Conservation (phyloP, 2,888 invertebrate species). For the Platycheirus albimanus region DNA sequence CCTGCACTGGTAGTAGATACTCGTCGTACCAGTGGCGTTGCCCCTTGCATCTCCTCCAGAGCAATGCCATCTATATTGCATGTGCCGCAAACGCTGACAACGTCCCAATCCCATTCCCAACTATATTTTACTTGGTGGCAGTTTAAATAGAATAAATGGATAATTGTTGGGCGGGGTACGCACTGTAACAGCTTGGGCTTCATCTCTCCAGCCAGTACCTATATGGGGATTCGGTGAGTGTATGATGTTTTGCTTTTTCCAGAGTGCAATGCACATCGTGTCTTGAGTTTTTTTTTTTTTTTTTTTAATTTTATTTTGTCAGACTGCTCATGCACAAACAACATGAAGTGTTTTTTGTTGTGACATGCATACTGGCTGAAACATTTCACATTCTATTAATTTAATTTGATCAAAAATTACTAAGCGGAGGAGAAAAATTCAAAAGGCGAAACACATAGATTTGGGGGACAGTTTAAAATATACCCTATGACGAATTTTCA, state of each 20-base stretch:
- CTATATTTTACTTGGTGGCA: slow-evolving; percentile 39
- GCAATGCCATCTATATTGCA: slow-evolving; percentile 32
- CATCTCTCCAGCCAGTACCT: neutral
- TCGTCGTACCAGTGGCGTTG: neutral
- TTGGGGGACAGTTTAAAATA: too few species aligned
- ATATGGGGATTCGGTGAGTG: slow-evolving; percentile 1
- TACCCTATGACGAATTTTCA: too few species aligned
- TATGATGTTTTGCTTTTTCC: slow-evolving; percentile 12
- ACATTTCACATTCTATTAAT: slow-evolving; percentile 62
- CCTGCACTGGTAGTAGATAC: slow-evolving; percentile 14
- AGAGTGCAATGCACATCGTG: slow-evolving; percentile 63
- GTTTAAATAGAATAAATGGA: slow-evolving; percentile 63
- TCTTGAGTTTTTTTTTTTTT: slow-evolving; percentile 32
- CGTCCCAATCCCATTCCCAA: neutral
- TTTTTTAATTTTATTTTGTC: slow-evolving; percentile 45
- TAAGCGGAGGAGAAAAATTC: slow-evolving; percentile 4
- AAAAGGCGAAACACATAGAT: too few species aligned
- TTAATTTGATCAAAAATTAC: slow-evolving; percentile 39
- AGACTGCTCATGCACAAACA: slow-evolving; percentile 39
- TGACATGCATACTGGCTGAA: slow-evolving; percentile 59
- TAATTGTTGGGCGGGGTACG: slow-evolving; percentile 68
- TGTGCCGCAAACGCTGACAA: neutral
- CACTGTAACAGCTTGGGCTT: slow-evolving; percentile 17
- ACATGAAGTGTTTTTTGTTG: slow-evolving; percentile 48
- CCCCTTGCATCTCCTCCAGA: neutral